These are phyloP conservation scores for Drepana arcuata DNA, from an alignment of 1,140 invertebrate genomes.

Conservation along the genomic window DNA sequence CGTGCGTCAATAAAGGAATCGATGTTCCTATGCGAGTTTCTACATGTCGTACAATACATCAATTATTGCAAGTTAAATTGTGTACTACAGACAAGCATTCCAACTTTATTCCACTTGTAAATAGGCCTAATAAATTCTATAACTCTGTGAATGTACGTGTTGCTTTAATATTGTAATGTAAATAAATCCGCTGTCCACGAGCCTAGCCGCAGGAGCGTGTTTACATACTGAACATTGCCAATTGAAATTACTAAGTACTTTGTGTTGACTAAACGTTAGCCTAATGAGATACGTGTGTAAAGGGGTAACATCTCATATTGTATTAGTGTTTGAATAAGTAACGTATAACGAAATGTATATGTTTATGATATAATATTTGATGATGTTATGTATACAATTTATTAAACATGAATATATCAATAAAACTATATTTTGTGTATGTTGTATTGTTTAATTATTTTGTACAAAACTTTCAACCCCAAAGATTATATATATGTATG, in stretches of 20 bases:
- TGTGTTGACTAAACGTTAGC: slow-evolving; percentile 54
- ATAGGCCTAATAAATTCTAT: slow-evolving; percentile 66
- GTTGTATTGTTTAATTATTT: slow-evolving; percentile 62
- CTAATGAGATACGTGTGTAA: slow-evolving; percentile 49
- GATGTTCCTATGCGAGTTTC: slow-evolving; percentile 61
- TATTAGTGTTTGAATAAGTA: slow-evolving; percentile 69
- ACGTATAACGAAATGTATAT: slow-evolving; percentile 71
- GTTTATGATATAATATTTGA: slow-evolving; percentile 72
- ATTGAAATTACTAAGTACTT: slow-evolving; percentile 36
- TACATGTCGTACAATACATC: slow-evolving; percentile 46
- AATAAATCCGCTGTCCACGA: slow-evolving; percentile 48
- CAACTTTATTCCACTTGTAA: slow-evolving; percentile 70
- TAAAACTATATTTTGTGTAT: slow-evolving; percentile 75
- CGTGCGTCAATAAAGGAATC: slow-evolving; percentile 47
- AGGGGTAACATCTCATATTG: slow-evolving; percentile 70
- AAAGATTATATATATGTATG: no score
- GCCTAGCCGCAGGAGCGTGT: slow-evolving; percentile 35
- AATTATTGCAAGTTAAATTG: slow-evolving; percentile 46
- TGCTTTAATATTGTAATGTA: slow-evolving; percentile 61
- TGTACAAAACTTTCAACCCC: slow-evolving; percentile 21
- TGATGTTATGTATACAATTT: slow-evolving; percentile 72
- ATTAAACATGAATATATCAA: slow-evolving; percentile 73
- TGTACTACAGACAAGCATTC: slow-evolving; percentile 64
- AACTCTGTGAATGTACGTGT: slow-evolving; percentile 50
- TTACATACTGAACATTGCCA: slow-evolving; percentile 34